These are phyloP conservation scores for Candoia aspera DNA, from an alignment of 2,113 vertebrate genomes.

Conservation along the genomic window DNA sequence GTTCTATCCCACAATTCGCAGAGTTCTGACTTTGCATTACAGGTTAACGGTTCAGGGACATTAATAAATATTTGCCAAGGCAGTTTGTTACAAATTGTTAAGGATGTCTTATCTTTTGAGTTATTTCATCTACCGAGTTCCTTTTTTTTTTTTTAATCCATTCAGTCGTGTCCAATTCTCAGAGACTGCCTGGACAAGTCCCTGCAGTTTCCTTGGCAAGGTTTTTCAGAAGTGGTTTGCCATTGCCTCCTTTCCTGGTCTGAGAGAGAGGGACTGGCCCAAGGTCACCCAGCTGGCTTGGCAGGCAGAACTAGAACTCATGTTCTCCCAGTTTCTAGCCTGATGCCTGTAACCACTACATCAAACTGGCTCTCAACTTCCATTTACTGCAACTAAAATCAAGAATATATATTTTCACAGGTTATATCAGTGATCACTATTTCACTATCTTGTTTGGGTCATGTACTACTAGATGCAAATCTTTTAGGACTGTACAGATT, in stretches of 20 bases:
- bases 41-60: conserved; percentile 54
- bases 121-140: too few relatives aligned
- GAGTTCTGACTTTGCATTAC: conserved; percentile 51
- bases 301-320: too few relatives aligned
- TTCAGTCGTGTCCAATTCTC: too few relatives aligned
- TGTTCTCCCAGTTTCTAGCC: too few relatives aligned
- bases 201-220: too few relatives aligned
- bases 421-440: background rate
- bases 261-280: too few relatives aligned
- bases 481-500: background rate
- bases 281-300: too few relatives aligned
- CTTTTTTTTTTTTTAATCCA: background rate
- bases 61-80: background rate
- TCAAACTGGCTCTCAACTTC: too few relatives aligned
- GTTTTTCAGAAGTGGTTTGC: too few relatives aligned
- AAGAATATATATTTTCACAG: background rate
- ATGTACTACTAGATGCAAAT: background rate
- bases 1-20: conserved; percentile 64
- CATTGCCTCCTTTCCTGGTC: too few relatives aligned
- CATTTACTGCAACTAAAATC: background rate
- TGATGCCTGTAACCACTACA: too few relatives aligned
- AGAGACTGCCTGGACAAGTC: background rate
- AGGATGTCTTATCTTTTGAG: background rate
- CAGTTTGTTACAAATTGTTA: conserved; percentile 30
- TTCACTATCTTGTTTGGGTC: background rate